Evolutionary conservation across 2,113 vertebrate species (phyloP), one percentile per base, ranked within the genome.

Genomic region (Mobula birostris): DNA sequence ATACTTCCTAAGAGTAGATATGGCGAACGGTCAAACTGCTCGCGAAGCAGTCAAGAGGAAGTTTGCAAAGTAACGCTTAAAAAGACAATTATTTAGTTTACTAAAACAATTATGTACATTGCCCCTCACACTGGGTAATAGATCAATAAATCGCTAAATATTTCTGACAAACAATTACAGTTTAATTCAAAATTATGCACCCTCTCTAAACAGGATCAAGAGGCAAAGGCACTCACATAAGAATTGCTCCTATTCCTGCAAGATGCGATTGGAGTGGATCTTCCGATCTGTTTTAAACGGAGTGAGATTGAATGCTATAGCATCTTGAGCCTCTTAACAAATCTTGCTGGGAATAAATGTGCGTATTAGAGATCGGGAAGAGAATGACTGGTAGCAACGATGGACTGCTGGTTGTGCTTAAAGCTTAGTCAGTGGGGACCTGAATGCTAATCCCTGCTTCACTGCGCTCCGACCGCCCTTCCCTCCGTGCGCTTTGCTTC

Each of bases 381-480:
- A 85, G 48, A 56, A 29, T 63, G 85, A 88, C 85, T 66, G 85
- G 85, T 88, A 58, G 58, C 11, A 63, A 87, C 85, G 11, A 15
- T 90, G 85, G 85, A 66, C 85, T 90, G 61, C 29, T 90, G 61
- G 61, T 32, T 19, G 85, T 90, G 85, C 21, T 66, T 32, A 90
- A 66, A 36, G 85, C 58, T 68, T 17, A 32, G 85, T 90, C 85
- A 90, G 85, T 90, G 85, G 61, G 85, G 85, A 90, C 29, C 85
- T 66, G 85, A 90, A 68, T 90, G 85, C n/a, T 90, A 90, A 68
- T 90, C 29, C 85, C 85, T 66, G 61, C 61, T 66, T 90, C 85
- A 90, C 85, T 66, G 61, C 85, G 29, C 85, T 90, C 85, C 27
- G 24, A 87, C 24, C 83, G 56, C 56, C 61, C 14, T 66, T 32